Evolutionary conservation across 2,888 invertebrate genomes (phyloP).

Genomic region (Orchestes rusci): DNA sequence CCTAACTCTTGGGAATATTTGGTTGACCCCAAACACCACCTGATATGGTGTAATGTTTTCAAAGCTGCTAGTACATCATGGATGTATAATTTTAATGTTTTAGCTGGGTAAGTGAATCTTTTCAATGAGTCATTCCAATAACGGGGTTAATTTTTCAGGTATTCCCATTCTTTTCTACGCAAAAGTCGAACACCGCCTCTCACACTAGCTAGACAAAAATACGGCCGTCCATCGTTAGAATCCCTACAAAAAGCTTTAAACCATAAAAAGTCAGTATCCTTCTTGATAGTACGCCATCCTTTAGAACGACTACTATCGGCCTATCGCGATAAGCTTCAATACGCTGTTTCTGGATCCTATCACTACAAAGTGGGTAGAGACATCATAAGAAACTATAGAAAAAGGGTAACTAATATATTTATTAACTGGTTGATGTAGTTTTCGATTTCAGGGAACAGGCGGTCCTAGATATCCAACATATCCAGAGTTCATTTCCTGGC

Average conservation of each 20-base stretch:
- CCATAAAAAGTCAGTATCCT: slow-evolving; percentile 55
- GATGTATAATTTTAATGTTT: slow-evolving; percentile 85
- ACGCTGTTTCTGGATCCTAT: slow-evolving; percentile 73
- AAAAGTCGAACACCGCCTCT: slow-evolving; percentile 73
- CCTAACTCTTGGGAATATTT: slow-evolving; percentile 83
- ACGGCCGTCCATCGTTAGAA: slow-evolving; percentile 66
- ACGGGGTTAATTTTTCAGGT: slow-evolving; percentile 42
- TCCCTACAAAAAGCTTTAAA: slow-evolving; percentile 66
- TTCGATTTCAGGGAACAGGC: slow-evolving; percentile 7
- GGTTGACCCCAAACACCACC: slow-evolving; percentile 69
- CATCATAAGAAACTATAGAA: slow-evolving; percentile 67
- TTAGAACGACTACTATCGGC: slow-evolving; percentile 73
- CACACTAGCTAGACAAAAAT: slow-evolving; percentile 69
- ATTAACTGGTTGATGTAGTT: too few species aligned
- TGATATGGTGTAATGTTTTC: slow-evolving; percentile 79
- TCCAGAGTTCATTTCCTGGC: slow-evolving; percentile 72
- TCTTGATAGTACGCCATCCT: slow-evolving; percentile 76
- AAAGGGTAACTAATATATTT: slow-evolving; percentile 43
- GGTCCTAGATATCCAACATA: slow-evolving; percentile 54
- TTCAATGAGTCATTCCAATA: background rate
- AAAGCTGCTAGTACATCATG: slow-evolving; percentile 85
- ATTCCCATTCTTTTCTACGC: slow-evolving; percentile 67
- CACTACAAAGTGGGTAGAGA: slow-evolving; percentile 73
- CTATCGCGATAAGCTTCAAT: slow-evolving; percentile 78
- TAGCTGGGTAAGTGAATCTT: slow-evolving; percentile 55